These are phyloP conservation scores for Etia nguti DNA, from an alignment of 2,113 vertebrate species.

Conservation along the genomic window DNA sequence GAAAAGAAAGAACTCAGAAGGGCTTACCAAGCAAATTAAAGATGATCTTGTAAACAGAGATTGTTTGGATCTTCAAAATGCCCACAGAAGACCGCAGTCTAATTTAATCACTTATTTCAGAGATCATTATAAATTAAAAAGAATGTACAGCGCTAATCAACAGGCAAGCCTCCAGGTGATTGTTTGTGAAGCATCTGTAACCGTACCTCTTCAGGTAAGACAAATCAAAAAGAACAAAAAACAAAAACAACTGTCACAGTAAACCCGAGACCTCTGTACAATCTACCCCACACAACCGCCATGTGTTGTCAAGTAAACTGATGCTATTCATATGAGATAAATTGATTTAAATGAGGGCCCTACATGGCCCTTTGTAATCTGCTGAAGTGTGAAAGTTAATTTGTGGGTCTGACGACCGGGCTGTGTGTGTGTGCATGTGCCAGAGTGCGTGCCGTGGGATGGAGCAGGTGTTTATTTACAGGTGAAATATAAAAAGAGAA, in stretches of 20 bases:
- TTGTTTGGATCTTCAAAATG: constrained; percentile 6
- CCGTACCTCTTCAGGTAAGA: neutral
- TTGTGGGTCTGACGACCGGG: constrained; percentile 31
- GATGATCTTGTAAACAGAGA: constrained; percentile 5
- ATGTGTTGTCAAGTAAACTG: constrained; percentile 22
- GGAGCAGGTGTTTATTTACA: constrained; percentile 72
- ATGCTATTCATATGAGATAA: constrained; percentile 44
- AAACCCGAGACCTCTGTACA: neutral
- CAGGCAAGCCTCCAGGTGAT: neutral
- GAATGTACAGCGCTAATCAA: neutral
- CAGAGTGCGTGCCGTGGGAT: constrained; percentile 10
- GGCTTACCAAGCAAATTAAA: neutral
- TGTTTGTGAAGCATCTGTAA: constrained; percentile 1
- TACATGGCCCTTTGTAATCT: constrained; percentile 54
- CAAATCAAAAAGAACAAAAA: neutral
- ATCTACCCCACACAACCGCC: neutral
- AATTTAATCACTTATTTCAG: neutral
- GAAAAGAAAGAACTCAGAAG: neutral
- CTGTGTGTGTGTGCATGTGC: neutral
- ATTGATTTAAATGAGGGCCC: constrained; percentile 64
- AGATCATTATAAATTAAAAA: neutral
- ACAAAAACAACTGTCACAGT: neutral
- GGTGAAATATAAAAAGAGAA: constrained; percentile 69
- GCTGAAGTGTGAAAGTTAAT: constrained; percentile 68
- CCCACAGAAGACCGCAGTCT: neutral